Percentiles rank a stretch among this genome's conserved stretches.
These are phyloP conservation scores for Apeira syringaria DNA, from an alignment of 2,888 invertebrate species.

Conservation along the genomic window DNA sequence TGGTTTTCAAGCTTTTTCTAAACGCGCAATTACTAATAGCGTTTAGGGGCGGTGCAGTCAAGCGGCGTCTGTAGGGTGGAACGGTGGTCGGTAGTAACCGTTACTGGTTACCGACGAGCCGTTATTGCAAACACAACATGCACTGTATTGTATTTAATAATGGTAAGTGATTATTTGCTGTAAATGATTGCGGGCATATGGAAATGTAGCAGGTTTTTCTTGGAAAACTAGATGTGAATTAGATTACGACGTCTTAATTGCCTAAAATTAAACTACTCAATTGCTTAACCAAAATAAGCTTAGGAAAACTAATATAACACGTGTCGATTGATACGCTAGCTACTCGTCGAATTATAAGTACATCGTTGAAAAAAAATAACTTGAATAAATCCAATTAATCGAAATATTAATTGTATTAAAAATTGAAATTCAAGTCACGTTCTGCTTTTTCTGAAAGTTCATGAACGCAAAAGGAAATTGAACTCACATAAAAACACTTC, in stretches of 20 bases:
- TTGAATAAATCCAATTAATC: no score
- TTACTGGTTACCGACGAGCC: slow-evolving; percentile 25
- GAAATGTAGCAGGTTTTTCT: background rate
- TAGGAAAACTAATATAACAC: no score
- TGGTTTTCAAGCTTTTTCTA: slow-evolving; percentile 28
- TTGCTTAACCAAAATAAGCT: no score
- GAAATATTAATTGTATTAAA: no score
- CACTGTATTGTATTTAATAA: slow-evolving; percentile 9
- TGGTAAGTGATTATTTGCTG: slow-evolving; percentile 3
- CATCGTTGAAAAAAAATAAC: no score
- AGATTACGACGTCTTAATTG: background rate
- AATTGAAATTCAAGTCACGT: no score
- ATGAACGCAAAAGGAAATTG: no score
- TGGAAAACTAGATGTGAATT: background rate
- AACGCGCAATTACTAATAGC: slow-evolving; percentile 41
- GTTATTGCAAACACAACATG: slow-evolving; percentile 8
- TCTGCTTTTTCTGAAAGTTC: no score
- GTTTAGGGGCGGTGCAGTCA: slow-evolving; percentile 44
- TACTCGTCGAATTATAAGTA: no score
- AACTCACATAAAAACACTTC: no score
- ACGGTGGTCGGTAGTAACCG: slow-evolving; percentile 33
- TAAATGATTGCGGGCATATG: slow-evolving; percentile 4
- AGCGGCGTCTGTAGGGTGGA: slow-evolving; percentile 38
- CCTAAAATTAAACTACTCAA: no score
- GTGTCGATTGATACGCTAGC: no score